Evolutionary conservation across 2,888 invertebrate species (phyloP), one percentile per base, ranked within the genome.

Genomic region (Drosophila ezoana): DNA sequence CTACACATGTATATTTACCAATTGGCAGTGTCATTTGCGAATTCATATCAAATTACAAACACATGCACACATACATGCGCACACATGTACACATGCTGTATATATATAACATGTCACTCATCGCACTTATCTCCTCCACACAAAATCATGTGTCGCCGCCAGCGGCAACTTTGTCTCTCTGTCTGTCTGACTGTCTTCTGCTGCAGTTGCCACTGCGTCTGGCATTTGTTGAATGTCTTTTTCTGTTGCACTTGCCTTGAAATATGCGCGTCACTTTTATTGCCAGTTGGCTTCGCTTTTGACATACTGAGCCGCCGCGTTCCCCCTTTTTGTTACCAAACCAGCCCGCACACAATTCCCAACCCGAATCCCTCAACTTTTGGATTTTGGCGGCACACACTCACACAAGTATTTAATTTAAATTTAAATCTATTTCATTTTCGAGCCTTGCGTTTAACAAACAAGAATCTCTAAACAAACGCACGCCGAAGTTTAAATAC

Each of bases 241-340:
- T 89, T 85, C 73, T 61, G 85, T 54, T 89, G 85, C 76, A 89
- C 67, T 87, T 87, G 67, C 60, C 81, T 65, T 87, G 78, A 89
- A 80, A 89, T 84, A 81, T 87, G 75, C 89, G 77, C 75, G 63
- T 81, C 59, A 89, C 71, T 85, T 84, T 87, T 87, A 79, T 87
- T 89, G 76, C 89, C 72, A 85, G 62, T 66, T 79, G 80, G 53
- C 73, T 71, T 72, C 64, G 56, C 54, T 51, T 56, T 33, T 54
- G 45, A 52, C 58, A 72, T 41, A 9, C 28, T 16, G 20, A 53
- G 53, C 48, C 33, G 20, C 13, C 13, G 6, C 14, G 4, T 18
- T 4, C 4, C 28, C 10, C 32, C 43, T 8, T 23, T 18, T 37
- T 14, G 32, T 40, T 10, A 10, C 41, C 23, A 44, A 16, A 13